Evolutionary conservation across 2,113 vertebrate species (phyloP).

Genomic region (Platysternon megacephalum): DNA sequence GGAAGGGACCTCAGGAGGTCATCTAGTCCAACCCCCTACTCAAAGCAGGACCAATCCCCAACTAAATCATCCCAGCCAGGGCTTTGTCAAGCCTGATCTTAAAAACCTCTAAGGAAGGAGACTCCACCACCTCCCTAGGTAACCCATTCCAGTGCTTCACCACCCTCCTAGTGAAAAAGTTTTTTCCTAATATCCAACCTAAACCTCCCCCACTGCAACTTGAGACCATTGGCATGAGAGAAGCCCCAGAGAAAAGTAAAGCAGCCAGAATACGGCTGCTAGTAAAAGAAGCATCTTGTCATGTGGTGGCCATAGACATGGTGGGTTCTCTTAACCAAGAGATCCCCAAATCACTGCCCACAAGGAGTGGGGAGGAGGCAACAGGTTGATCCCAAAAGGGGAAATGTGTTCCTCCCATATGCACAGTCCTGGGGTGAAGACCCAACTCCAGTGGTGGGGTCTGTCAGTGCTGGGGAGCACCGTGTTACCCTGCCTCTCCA

Average conservation of each 20-base stretch:
- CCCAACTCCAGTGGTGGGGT: rapidly evolving
- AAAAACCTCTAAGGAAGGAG: too few species aligned
- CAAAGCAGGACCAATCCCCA: too few species aligned
- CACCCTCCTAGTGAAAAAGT: too few species aligned
- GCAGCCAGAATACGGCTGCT: neutral
- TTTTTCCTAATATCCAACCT: too few species aligned
- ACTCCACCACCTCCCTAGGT: too few species aligned
- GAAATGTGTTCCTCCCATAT: neutral
- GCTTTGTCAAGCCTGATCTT: too few species aligned
- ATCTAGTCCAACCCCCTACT: too few species aligned
- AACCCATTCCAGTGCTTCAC: too few species aligned
- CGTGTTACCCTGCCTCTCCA: neutral
- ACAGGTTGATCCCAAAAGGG: neutral
- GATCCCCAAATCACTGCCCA: neutral
- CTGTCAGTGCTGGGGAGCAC: neutral
- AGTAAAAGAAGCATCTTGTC: neutral
- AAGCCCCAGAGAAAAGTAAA: neutral
- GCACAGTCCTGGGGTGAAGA: neutral
- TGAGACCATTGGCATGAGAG: too few species aligned
- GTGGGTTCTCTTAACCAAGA: neutral
- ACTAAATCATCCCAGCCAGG: too few species aligned
- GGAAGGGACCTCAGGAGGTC: too few species aligned
- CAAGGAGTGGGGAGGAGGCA: neutral
- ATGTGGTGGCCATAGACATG: neutral
- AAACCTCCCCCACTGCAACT: too few species aligned